Percentiles rank a stretch among this genome's conserved stretches.
Evolutionary conservation across 2,113 vertebrate genomes (phyloP).

Genomic region (human (Homo sapiens)): GRCh38 chr12:68164001-68164500

Average conservation of each 20-base stretch:
- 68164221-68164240: background rate
- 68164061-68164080: constrained; percentile 46
- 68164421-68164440: background rate
- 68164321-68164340: background rate
- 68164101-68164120: constrained; percentile 52
- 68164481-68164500: background rate
- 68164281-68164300: background rate
- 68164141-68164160: constrained; percentile 51
- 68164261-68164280: background rate
- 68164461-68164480: background rate
- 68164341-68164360: constrained; percentile 2
- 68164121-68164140: constrained; percentile 70
- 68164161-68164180: constrained; percentile 57
- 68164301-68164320: background rate
- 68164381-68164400: background rate
- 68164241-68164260: background rate
- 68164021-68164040: constrained; percentile 53
- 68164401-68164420: background rate
- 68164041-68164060: constrained; percentile 65
- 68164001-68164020: constrained; percentile 61
- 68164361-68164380: background rate
- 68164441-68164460: background rate
- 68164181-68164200: background rate
- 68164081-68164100: constrained; percentile 43
- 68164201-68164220: background rate